phyloP scores from a whole-genome alignment of 2,888 invertebrate genomes.

The Andrena bicolor region DNA sequence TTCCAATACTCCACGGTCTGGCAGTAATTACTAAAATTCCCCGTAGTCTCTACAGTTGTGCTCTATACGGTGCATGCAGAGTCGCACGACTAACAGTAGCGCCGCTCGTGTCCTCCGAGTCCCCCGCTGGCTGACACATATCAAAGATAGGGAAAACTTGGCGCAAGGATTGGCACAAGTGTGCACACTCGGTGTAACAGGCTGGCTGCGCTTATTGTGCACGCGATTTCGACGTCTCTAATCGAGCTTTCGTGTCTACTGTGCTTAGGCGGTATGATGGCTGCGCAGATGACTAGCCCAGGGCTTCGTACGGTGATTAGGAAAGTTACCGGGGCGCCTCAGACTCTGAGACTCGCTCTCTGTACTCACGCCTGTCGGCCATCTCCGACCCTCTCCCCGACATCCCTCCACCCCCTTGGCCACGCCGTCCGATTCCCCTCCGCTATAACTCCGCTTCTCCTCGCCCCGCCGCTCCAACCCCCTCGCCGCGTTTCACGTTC shows the following conservation, averaged over 20 bases:
- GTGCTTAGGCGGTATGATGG: constrained; percentile 74
- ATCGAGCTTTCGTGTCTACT: constrained; percentile 79
- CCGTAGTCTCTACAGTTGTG: too few species aligned
- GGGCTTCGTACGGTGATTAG: constrained; percentile 78
- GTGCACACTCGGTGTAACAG: not conserved
- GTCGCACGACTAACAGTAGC: not conserved
- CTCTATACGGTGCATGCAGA: too few species aligned
- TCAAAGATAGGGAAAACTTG: constrained; percentile 47
- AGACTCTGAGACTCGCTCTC: constrained; percentile 68
- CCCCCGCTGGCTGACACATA: constrained; percentile 15
- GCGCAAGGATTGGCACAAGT: constrained; percentile 19
- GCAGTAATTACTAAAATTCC: too few species aligned
- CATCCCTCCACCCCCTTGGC: constrained; percentile 8
- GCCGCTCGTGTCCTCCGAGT: constrained; percentile 29
- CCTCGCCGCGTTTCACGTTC: constrained; percentile 1
- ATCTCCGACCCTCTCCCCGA: constrained; percentile 49
- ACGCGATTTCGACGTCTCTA: constrained; percentile 79
- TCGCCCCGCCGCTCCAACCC: not conserved
- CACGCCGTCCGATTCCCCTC: constrained; percentile 25
- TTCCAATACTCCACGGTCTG: too few species aligned
- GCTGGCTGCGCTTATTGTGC: constrained; percentile 68
- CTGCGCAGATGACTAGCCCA: constrained; percentile 75
- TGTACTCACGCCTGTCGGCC: constrained; percentile 66
- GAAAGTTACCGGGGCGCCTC: constrained; percentile 76
- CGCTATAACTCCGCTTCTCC: constrained; percentile 4